These are phyloP conservation scores for Cherax quadricarinatus DNA, from an alignment of 1,140 invertebrate species.

Conservation along the genomic window DNA sequence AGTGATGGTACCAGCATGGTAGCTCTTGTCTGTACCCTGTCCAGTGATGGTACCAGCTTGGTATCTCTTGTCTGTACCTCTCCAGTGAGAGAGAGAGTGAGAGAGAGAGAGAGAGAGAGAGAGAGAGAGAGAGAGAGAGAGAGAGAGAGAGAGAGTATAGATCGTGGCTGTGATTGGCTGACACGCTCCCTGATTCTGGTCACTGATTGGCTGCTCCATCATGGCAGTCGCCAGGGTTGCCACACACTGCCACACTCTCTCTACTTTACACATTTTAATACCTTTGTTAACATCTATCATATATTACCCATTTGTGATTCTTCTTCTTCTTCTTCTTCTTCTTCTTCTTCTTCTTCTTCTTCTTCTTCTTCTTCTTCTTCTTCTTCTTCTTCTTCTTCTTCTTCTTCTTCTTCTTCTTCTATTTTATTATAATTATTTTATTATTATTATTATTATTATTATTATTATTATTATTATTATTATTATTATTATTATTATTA, in stretches of 20 bases:
- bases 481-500: not conserved
- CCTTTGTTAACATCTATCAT: not conserved
- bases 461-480: not conserved
- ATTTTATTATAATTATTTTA: not conserved
- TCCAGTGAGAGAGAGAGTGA: no score
- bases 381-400: not conserved
- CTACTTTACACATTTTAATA: no score
- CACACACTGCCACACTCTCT: no score
- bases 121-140: not conserved
- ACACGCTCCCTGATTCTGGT: not conserved
- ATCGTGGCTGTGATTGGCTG: not conserved
- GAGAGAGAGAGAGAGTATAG: not conserved
- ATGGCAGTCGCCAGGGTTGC: no score
- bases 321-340: slow-evolving; percentile 31
- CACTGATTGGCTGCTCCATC: not conserved
- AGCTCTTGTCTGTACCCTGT: no score
- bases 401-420: not conserved
- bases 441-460: not conserved
- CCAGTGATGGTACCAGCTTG: no score
- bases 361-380: not conserved
- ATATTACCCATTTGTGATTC: not conserved
- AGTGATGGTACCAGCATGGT: no score
- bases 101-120: not conserved
- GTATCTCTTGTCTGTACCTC: no score
- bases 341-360: not conserved